Evolutionary conservation across 1,140 invertebrate genomes (phyloP), one percentile per base, ranked within the genome.

Genomic region (Zaprionus camerounensis): DNA sequence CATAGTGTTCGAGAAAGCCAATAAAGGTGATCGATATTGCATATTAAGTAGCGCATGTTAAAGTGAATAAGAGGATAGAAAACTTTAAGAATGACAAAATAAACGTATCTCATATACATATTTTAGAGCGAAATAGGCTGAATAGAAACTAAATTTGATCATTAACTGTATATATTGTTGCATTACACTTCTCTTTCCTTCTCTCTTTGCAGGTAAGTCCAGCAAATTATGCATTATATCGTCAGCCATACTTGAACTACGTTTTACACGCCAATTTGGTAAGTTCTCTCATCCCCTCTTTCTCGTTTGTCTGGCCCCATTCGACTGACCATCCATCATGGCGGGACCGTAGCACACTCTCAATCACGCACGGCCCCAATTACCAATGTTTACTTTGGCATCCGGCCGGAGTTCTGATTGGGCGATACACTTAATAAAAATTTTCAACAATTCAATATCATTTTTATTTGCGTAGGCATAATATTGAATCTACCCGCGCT

Each of bases 371-470:
- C 38, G 67, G 51, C 58, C 53, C 31, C 68, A 71, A 76, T 71
- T 76, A 71, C 73, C 68, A 71, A 49, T 71, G 73, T 76, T 76
- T 71, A 76, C 61, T 28, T 26, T 71, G 61, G 73, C 36, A 76
- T 76, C 73, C 73, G 68, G 68, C 36, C 71, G 68, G 22, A 53
- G 49, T 72, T 71, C 67, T 76, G 73, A 76, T 76, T 76, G 73
- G 59, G 49, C 69, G 49, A 88, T 87, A 83, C 76, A 83, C 78
- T 80, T 82, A 88, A 88, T 88, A 83, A 84, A 72, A 78, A 81
- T 87, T 83, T 78, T 63, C 75, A 88, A 88, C 85, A 87, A 87
- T 88, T 88, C 81, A 83, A 84, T 81, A 87, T 87, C 85, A 87
- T 90, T 90, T 90, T 87, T 87, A 87, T 90, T 87, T 84, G 83